These are phyloP conservation scores for Coecobrya sp. DNA, from an alignment of 2,888 invertebrate genomes.

Conservation along the genomic window DNA sequence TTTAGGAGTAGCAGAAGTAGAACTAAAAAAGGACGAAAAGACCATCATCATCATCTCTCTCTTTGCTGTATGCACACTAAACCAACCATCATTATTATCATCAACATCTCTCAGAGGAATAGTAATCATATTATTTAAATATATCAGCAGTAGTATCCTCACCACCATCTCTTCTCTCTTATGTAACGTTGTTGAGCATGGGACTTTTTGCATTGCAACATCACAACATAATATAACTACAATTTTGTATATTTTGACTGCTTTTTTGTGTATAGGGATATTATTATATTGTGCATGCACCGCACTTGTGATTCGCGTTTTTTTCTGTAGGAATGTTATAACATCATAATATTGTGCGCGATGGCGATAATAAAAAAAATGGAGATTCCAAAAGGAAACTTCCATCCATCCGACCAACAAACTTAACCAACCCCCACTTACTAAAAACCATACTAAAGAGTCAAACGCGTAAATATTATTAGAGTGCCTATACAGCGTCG, in stretches of 20 bases:
- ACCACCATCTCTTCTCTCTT: constrained; percentile 14
- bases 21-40: background rate
- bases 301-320: constrained; percentile 7
- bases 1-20: constrained; percentile 25
- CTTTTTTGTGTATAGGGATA: background rate
- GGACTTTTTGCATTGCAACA: background rate
- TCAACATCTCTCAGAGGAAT: constrained; percentile 36
- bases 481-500: constrained; percentile 7
- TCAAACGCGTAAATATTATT: constrained; percentile 4
- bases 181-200: background rate
- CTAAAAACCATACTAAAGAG: background rate
- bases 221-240: background rate
- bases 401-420: background rate
- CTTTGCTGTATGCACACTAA: background rate
- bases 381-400: constrained; percentile 17
- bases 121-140: constrained; percentile 50
- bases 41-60: too few relatives aligned
- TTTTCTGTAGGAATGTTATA: background rate
- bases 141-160: constrained; percentile 34
- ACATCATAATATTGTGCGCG: background rate
- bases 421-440: background rate
- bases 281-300: constrained; percentile 4
- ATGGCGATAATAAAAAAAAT: constrained; percentile 9
- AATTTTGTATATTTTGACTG: background rate
- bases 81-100: background rate